phyloP scores from a whole-genome alignment of 2,888 invertebrate species.

The Megalurothrips usitatus region DNA sequence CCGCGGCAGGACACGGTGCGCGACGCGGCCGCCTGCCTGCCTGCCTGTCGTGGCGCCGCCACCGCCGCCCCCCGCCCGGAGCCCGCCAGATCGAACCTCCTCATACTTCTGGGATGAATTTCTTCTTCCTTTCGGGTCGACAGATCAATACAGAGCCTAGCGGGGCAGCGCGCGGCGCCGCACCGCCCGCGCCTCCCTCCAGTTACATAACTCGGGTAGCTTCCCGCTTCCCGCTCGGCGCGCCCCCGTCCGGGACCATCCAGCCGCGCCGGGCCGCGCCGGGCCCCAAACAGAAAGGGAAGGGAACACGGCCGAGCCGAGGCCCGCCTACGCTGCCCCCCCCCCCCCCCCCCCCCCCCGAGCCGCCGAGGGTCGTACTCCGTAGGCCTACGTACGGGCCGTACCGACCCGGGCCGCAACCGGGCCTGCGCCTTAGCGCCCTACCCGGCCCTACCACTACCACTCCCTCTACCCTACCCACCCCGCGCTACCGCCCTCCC shows the following conservation, averaged over 20 bases:
- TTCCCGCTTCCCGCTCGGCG: background rate
- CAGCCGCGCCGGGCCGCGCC: no score
- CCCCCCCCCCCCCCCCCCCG: no score
- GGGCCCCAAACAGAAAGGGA: background rate
- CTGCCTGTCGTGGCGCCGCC: no score
- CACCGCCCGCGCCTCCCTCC: background rate
- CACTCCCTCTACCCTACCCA: background rate
- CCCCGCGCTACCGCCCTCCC: background rate
- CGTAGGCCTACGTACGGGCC: background rate
- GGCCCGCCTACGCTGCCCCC: background rate
- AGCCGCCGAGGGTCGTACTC: no score
- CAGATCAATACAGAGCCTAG: conserved; percentile 4
- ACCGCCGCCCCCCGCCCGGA: no score
- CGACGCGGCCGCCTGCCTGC: no score
- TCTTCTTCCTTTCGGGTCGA: conserved; percentile 5
- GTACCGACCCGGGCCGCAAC: background rate
- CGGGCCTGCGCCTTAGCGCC: conserved; percentile 17
- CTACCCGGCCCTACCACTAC: background rate
- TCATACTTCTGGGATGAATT: conserved; percentile 3
- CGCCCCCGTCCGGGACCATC: no score
- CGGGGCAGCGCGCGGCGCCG: background rate
- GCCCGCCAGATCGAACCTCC: no score
- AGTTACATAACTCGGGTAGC: conserved; percentile 3
- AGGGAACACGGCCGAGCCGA: background rate
- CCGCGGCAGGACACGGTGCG: no score